phyloP scores from a whole-genome alignment of 2,113 vertebrate species.

The Emydocephalus ijimae region DNA sequence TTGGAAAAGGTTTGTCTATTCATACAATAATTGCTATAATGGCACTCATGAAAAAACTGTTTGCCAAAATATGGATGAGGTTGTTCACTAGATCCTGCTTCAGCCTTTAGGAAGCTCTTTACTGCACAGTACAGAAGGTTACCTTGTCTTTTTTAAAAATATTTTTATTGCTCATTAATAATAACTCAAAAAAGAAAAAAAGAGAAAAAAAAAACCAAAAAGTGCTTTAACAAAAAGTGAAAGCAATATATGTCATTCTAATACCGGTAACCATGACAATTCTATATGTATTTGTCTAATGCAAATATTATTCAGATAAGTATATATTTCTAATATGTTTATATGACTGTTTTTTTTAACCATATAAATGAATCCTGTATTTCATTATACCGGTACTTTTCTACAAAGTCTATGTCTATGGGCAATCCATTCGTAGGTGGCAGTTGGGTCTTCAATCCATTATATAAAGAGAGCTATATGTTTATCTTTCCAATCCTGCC shows the following conservation, averaged over 20 bases:
- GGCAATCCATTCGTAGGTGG: background rate
- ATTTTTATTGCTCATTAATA: background rate
- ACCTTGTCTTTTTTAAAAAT: background rate
- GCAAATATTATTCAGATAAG: background rate
- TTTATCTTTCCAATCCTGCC: background rate
- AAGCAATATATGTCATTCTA: background rate
- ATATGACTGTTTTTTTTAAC: background rate
- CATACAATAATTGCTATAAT: background rate
- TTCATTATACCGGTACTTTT: background rate
- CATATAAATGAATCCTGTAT: background rate
- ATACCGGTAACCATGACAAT: background rate
- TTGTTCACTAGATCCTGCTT: background rate
- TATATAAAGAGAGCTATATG: background rate
- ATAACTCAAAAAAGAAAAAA: background rate
- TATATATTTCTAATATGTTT: background rate
- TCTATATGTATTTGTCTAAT: background rate
- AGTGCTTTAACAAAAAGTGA: background rate
- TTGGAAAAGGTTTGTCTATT: background rate
- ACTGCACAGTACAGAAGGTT: background rate
- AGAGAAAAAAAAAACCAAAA: background rate
- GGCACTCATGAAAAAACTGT: background rate
- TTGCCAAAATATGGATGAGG: background rate
- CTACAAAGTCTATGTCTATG: background rate
- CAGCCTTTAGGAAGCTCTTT: background rate
- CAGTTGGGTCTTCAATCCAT: background rate